Base-by-base conservation (phyloP, 2,113 vertebrate genomes). In the Rousettus leschenaultii region DNA sequence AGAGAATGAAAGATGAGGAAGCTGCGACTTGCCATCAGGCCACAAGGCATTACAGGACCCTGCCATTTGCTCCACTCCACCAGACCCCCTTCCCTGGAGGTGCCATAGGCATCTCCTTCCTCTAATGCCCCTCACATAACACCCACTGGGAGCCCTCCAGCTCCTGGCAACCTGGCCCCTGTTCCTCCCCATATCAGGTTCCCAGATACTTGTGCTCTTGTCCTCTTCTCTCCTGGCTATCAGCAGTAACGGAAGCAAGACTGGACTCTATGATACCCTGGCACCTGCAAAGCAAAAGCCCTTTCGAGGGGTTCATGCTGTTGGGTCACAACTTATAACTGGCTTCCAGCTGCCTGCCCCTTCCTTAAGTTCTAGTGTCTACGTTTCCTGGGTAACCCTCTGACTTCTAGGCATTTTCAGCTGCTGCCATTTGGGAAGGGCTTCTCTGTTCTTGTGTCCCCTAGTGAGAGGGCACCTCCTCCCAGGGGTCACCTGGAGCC, bases 351-450 rank as follows among this genome's bases (percentile, higher is more conserved):
- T 65, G 28, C 65, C 33, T 59, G 7, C 6, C 26, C 40, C 48
- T 91, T 91, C 66, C 48, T 89, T 89, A 14, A 22, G 30, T 19
- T 89, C 61, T 6, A 40, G 22, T 48, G 38, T 85, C 78, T 26
- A 6, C 53, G 40, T 88, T 84, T 40, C 93, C 66, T 63, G 28
- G 45, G 73, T 55, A 55, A 59, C 73, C 38, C 57, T 93, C 74
- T 88, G 48, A 89, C 12, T 82, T 9, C 59, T 68, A 43, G 13
- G 24, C 35, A 86, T 89, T 95, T 96, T 95, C 45, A 90, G 57
- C 51, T 53, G 21, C 55, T 92, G 85, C 19, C 65, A 10, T 22
- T 66, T 82, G 48, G 45, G 19, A 94, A 55, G 45, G 18, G 1
- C 43, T 95, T 11, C 74, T 68, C 26, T 38, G 53, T 90, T 74